Evolutionary conservation across 1,140 invertebrate genomes (phyloP), one percentile per base, ranked within the genome.

Genomic region (Tetranychus urticae): DNA sequence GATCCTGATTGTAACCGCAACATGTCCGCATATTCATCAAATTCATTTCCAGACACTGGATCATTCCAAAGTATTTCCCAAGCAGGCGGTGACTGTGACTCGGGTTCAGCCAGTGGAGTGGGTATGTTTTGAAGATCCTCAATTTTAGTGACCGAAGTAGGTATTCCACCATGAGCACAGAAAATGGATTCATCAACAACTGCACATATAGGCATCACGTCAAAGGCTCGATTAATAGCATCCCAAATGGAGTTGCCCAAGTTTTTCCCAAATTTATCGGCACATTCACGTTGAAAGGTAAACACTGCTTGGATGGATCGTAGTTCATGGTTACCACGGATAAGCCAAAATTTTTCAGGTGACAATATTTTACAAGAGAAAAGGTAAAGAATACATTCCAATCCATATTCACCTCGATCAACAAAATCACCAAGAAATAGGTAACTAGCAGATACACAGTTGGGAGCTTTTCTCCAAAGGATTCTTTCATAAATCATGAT

Each of bases 11-110:
- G 48, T 35, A 56, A 45, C 31, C 58, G 7, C 34, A 63, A 13
- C 56, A 62, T 57, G 13, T 64, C 58, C 1, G 46, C 50, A 58
- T 60, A 58, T 45, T 62, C 61, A 42, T 42, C 61, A 50, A 48
- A 62, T 50, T 56, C 64, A 33, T 61, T 56, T 33, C 61, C 52
- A 1, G 56, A 39, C 5, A 82, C 68, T 13, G 83, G 83, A 72
- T 85, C 83, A 71, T 82, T 84, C 82, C 83, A 84, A 71, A 84
- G 76, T 2, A 84, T 71, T 66, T 84, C 81, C 82, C 82, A 84
- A 2, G 82, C 81, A 34, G 84, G 68, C 8, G 76, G 72, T 70
- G 79, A 80, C 68, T 82, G 76, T 48, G 72, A 69, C 59, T 82
- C 78, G 0, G 81, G 81, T 36, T 79, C 74, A 13, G 71, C 68